A percentile compares a stretch with the other conserved stretches of the same genome.
These are phyloP conservation scores for Parasteatoda tepidariorum DNA, from an alignment of 1,140 invertebrate genomes.

Conservation along the genomic window DNA sequence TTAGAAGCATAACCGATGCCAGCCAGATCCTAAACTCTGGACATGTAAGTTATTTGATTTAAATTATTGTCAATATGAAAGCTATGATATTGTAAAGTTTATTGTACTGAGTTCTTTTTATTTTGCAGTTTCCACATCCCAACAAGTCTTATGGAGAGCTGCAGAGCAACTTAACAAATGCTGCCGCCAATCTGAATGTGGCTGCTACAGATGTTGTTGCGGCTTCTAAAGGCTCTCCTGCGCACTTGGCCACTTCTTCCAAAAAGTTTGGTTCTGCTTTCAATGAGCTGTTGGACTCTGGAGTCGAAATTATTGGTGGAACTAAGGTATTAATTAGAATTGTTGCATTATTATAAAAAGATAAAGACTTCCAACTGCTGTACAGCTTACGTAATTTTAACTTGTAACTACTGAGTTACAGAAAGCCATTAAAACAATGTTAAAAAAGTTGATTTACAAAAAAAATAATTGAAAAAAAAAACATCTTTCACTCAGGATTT, in stretches of 20 bases:
- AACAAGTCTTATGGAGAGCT: conserved; percentile 84
- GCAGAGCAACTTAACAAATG: conserved; percentile 84
- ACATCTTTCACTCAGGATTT: too few species aligned
- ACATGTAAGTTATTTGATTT: conserved; percentile 21
- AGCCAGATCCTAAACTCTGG: conserved; percentile 74
- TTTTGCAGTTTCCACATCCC: conserved; percentile 75
- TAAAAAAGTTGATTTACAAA: too few species aligned
- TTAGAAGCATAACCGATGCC: conserved; percentile 82
- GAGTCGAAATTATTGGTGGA: conserved; percentile 86
- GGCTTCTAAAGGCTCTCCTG: conserved; percentile 75
- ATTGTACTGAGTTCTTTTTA: too few species aligned
- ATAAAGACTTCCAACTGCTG: not conserved
- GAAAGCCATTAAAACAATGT: too few species aligned
- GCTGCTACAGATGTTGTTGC: conserved; percentile 83
- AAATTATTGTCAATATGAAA: too few species aligned
- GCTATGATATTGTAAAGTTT: too few species aligned
- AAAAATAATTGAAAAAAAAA: too few species aligned
- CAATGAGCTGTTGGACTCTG: conserved; percentile 79
- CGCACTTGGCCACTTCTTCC: conserved; percentile 79
- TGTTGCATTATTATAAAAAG: not conserved
- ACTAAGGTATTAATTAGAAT: conserved; percentile 71
- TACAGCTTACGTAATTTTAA: too few species aligned
- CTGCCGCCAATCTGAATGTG: conserved; percentile 84
- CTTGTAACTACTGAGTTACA: too few species aligned
- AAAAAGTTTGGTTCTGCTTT: conserved; percentile 83